Conservation (phyloP, 2,888 invertebrate genomes). For the Nomada goodeniana region DNA sequence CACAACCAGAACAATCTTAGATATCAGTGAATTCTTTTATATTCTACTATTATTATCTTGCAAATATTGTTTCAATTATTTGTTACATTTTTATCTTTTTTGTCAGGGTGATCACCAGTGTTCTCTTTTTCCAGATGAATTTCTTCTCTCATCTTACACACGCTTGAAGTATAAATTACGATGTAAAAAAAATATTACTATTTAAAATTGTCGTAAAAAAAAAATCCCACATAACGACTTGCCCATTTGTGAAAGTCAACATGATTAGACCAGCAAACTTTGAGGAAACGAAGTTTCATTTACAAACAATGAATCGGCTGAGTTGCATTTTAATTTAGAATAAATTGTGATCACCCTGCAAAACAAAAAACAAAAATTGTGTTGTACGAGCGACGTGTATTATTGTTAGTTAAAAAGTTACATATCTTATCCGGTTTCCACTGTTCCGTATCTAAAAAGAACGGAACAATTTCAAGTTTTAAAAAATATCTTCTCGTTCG, state of each 20-base stretch:
- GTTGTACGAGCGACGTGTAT: conserved; percentile 66
- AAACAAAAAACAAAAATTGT: conserved; percentile 16
- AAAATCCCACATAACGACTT: neutral
- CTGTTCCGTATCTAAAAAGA: conserved; percentile 27
- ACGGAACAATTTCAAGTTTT: conserved; percentile 24
- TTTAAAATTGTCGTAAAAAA: neutral
- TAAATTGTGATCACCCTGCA: conserved; percentile 42
- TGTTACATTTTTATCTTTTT: conserved; percentile 6
- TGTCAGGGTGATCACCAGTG: conserved; percentile 37
- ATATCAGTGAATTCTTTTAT: conserved; percentile 64
- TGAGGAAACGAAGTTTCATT: conserved; percentile 13
- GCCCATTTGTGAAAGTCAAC: neutral
- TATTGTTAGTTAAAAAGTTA: conserved; percentile 27
- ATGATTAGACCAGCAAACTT: neutral
- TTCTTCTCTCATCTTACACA: neutral
- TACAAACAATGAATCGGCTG: neutral
- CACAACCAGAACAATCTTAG: conserved; percentile 69
- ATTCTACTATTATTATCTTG: conserved; percentile 71
- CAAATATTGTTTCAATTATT: conserved; percentile 65
- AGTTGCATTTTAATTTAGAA: neutral
- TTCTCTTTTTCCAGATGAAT: neutral
- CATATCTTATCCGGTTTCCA: conserved; percentile 9
- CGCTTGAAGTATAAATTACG: neutral
- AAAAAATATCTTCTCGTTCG: conserved; percentile 50
- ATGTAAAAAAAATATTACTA: neutral